phyloP scores from a whole-genome alignment of 2,888 invertebrate genomes.

The Eucriotettix oculatus region DNA sequence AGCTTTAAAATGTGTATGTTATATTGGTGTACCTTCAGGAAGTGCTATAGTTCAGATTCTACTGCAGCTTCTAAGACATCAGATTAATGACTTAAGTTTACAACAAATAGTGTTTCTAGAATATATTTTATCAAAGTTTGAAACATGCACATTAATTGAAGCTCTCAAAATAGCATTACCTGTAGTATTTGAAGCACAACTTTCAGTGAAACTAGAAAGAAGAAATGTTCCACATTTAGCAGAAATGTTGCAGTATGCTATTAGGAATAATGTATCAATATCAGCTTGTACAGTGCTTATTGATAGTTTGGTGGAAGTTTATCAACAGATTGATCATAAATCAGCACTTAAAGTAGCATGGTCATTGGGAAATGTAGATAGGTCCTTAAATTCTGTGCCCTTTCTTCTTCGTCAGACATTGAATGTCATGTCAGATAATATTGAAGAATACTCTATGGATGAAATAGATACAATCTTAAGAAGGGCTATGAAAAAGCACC shows the following conservation, averaged over 20 bases:
- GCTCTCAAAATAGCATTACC: conserved; percentile 48
- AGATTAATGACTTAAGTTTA: conserved; percentile 40
- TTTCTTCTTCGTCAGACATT: conserved; percentile 35
- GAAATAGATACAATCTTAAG: conserved; percentile 34
- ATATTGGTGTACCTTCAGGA: conserved; percentile 37
- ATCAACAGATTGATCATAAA: conserved; percentile 24
- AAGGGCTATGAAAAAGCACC: conserved; percentile 29
- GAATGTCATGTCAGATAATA: conserved; percentile 29
- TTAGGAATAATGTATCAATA: conserved; percentile 31
- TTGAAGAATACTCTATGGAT: conserved; percentile 28
- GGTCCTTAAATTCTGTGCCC: conserved; percentile 21
- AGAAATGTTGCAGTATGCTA: conserved; percentile 36
- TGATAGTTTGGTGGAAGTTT: conserved; percentile 27
- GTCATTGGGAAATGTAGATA: conserved; percentile 35
- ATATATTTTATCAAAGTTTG: conserved; percentile 35
- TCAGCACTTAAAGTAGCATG: conserved; percentile 36
- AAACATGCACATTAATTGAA: conserved; percentile 37
- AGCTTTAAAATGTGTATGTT: conserved; percentile 38
- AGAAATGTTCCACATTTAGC: conserved; percentile 32
- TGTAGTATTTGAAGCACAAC: conserved; percentile 44
- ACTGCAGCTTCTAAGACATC: conserved; percentile 41
- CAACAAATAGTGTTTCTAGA: conserved; percentile 44
- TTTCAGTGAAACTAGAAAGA: conserved; percentile 38
- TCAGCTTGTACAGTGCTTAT: conserved; percentile 35
- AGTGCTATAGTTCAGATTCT: conserved; percentile 42